A percentile compares a stretch with the other conserved stretches of the same genome.
Conservation (phyloP, 2,113 vertebrate genomes). For the Xiphophorus hellerii region DNA sequence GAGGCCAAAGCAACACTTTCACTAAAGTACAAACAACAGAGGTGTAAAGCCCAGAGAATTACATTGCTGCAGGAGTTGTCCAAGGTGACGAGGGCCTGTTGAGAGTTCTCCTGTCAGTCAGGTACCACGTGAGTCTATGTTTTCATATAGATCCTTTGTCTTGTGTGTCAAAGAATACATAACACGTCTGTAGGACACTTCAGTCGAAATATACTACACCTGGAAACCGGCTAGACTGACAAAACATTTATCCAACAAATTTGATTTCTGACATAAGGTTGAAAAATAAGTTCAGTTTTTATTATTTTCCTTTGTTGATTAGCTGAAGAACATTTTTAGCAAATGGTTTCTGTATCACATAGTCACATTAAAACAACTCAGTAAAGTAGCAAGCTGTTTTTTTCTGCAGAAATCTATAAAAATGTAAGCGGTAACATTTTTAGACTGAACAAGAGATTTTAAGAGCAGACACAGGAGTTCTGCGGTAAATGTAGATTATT, state of each 20-base stretch:
- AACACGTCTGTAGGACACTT: background rate
- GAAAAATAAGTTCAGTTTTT: background rate
- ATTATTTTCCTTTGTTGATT: too few species aligned
- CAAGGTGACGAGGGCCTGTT: conserved; percentile 21
- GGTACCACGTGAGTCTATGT: background rate
- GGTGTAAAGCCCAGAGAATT: conserved; percentile 32
- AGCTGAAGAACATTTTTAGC: background rate
- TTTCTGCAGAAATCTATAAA: background rate
- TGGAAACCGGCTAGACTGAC: background rate
- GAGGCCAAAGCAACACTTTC: conserved; percentile 51
- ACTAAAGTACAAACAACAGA: conserved; percentile 52
- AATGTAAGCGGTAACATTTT: background rate
- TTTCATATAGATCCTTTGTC: background rate
- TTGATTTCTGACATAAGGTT: background rate
- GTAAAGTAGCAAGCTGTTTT: background rate
- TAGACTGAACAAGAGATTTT: background rate
- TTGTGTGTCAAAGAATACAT: background rate
- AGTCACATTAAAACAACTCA: background rate
- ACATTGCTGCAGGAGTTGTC: conserved; percentile 43
- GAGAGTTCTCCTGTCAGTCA: conserved; percentile 19
- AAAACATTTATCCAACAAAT: background rate
- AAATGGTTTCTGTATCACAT: background rate
- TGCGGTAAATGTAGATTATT: background rate
- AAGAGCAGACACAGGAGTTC: background rate
- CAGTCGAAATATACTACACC: background rate